Evolutionary conservation across 2,888 invertebrate species (phyloP).

Genomic region (Chloromyia formosa): DNA sequence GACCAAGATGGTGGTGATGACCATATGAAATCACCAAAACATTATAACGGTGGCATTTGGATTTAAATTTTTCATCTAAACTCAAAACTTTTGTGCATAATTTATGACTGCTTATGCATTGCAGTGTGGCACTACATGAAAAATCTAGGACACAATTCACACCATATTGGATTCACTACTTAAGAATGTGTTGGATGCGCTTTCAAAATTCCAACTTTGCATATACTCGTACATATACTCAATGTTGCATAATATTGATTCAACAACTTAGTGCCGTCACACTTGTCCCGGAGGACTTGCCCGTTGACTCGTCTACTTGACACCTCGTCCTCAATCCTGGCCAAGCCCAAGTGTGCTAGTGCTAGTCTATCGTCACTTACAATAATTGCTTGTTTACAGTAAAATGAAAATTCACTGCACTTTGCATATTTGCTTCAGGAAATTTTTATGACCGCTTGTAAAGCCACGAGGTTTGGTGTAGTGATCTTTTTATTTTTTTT

Average conservation of each 20-base stretch:
- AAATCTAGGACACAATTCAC: too few relatives aligned
- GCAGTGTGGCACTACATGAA: too few relatives aligned
- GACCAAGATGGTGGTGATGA: too few relatives aligned
- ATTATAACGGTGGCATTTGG: too few relatives aligned
- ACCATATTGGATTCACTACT: too few relatives aligned
- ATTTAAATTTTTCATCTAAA: too few relatives aligned
- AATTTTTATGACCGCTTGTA: constrained; percentile 38
- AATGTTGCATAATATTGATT: constrained; percentile 25
- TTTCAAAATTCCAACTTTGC: too few relatives aligned
- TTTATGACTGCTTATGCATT: too few relatives aligned
- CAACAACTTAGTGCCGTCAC: background rate
- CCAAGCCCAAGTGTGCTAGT: background rate
- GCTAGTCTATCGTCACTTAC: constrained; percentile 31
- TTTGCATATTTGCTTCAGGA: constrained; percentile 43
- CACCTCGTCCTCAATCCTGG: background rate
- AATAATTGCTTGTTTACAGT: constrained; percentile 43
- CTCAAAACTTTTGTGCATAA: too few relatives aligned
- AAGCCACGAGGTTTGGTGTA: constrained; percentile 11
- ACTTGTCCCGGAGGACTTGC: too few relatives aligned
- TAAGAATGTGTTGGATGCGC: too few relatives aligned
- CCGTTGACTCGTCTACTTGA: background rate
- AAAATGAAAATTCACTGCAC: constrained; percentile 42
- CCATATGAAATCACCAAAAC: too few relatives aligned
- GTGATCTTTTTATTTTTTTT: background rate
- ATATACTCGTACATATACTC: background rate